Percentiles rank a stretch among this genome's conserved stretches.
Evolutionary conservation across 1,140 invertebrate genomes (phyloP).

Genomic region (Drosophila oshimai): DNA sequence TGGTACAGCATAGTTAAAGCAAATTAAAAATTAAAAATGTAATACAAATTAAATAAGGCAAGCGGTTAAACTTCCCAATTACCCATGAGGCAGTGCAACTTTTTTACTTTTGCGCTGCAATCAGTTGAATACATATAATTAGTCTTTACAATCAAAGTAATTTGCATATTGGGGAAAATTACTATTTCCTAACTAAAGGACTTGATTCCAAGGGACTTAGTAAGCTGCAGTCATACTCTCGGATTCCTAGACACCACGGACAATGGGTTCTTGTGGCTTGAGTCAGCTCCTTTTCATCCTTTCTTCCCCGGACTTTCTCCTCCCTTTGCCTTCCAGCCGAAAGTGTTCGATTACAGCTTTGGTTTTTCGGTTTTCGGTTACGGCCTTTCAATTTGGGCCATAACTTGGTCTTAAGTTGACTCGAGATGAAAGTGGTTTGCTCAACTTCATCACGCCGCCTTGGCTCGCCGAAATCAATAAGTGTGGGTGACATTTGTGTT

Average conservation of each 20-base stretch:
- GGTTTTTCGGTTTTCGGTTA: constrained; percentile 44
- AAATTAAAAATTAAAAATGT: no score
- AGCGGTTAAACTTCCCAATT: no score
- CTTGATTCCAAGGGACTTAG: background rate
- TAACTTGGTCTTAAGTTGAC: constrained; percentile 29
- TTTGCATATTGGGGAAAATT: no score
- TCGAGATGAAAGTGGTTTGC: constrained; percentile 52
- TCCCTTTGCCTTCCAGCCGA: background rate
- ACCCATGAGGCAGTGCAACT: no score
- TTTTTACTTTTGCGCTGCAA: no score
- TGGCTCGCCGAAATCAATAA: constrained; percentile 56
- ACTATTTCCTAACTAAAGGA: background rate
- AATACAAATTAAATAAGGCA: no score
- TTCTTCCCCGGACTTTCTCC: background rate
- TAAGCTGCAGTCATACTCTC: background rate
- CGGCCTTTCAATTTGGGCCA: constrained; percentile 43
- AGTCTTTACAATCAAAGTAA: background rate
- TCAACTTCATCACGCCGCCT: constrained; percentile 1
- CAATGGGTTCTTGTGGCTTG: constrained; percentile 15
- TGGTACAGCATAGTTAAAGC: no score
- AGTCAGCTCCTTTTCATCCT: background rate
- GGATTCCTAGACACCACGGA: constrained; percentile 8
- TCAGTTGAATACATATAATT: no score
- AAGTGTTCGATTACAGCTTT: constrained; percentile 45
- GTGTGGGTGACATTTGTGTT: constrained; percentile 72